Evolutionary conservation across 2,888 invertebrate species (phyloP).

Genomic region (Stegophylla sp.): DNA sequence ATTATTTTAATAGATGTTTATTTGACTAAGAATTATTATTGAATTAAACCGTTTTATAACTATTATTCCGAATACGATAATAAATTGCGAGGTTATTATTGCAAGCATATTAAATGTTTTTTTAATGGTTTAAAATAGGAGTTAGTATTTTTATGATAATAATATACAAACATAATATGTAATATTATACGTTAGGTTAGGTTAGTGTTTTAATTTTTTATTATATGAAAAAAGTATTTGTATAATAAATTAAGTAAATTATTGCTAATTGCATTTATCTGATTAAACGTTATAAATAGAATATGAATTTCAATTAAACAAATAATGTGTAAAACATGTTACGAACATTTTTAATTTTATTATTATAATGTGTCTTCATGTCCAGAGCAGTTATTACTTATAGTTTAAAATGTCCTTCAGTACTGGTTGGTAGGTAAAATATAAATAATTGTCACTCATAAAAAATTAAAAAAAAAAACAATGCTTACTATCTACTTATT

Average conservation of each 20-base stretch:
- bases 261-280: no score
- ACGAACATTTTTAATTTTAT: not conserved
- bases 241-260: not conserved
- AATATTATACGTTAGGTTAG: no score
- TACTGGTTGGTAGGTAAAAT: not conserved
- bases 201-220: not conserved
- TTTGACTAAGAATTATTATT: no score
- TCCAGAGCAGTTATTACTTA: not conserved
- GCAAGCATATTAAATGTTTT: not conserved
- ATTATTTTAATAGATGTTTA: no score
- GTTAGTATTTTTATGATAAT: not conserved
- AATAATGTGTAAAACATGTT: not conserved
- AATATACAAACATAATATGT: not conserved
- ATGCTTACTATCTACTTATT: no score
- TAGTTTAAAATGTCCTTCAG: not conserved
- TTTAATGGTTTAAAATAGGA: not conserved
- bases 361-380: not conserved
- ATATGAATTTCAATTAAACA: not conserved
- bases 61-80: no score
- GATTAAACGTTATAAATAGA: not conserved
- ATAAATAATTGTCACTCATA: not conserved
- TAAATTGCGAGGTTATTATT: no score
- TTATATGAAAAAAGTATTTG: not conserved
- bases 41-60: no score
- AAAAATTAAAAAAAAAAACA: no score